Percentiles rank a stretch among this genome's conserved stretches.
phyloP scores from a whole-genome alignment of 2,113 vertebrate genomes.

The Myanophis thanlyinensis region DNA sequence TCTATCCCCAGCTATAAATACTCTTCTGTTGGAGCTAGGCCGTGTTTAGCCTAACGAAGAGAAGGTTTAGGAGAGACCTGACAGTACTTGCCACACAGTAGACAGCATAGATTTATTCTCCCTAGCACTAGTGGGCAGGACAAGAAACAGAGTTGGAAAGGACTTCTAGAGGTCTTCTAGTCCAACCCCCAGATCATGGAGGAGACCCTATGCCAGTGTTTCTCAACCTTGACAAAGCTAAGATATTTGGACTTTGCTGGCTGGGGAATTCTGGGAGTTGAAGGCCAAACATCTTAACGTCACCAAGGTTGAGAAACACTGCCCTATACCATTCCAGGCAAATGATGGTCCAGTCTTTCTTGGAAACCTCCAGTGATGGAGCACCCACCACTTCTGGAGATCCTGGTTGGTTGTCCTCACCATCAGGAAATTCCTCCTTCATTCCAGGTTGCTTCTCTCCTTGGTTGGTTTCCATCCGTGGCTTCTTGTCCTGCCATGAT shows the following conservation, averaged over 20 bases:
- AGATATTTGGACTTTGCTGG: no score
- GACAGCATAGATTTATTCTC: not conserved
- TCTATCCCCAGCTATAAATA: not conserved
- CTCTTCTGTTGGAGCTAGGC: not conserved
- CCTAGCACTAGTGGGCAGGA: not conserved
- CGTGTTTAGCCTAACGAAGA: no score
- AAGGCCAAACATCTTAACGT: no score
- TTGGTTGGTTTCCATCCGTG: not conserved
- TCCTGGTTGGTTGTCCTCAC: not conserved
- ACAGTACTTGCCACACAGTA: not conserved
- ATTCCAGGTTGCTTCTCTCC: not conserved
- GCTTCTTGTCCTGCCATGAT: not conserved
- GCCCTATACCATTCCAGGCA: no score
- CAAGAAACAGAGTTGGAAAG: not conserved
- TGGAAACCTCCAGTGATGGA: not conserved
- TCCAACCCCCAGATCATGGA: not conserved
- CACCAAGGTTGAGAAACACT: no score
- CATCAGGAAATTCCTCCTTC: not conserved
- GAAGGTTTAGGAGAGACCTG: no score
- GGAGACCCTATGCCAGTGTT: no score
- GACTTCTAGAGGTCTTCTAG: not conserved
- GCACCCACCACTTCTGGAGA: not conserved
- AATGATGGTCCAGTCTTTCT: not conserved
- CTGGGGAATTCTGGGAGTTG: no score
- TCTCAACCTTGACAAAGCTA: no score